A percentile compares a stretch with the other conserved stretches of the same genome.
Evolutionary conservation across 2,797 vertebrate species (phyloP).

Genomic region (Bovichtus diacanthus): DNA sequence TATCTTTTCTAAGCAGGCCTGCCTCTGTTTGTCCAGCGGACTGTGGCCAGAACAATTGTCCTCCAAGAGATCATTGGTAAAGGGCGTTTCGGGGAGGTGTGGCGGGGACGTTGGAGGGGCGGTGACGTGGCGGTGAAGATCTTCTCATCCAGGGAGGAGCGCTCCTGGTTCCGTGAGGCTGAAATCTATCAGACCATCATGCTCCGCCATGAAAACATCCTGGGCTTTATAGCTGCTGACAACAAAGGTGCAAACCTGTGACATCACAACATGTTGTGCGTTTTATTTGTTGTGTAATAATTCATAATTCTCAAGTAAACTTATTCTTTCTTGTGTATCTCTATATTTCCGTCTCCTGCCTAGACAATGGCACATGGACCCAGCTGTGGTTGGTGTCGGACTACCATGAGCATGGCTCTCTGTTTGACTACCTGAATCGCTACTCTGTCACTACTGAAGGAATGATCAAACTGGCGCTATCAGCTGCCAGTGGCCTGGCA

Average conservation of each 20-base stretch:
- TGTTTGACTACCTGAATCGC: conserved; percentile 94
- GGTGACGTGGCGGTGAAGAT: conserved; percentile 97
- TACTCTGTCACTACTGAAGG: conserved; percentile 94
- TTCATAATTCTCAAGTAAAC: background rate
- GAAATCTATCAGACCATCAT: conserved; percentile 98
- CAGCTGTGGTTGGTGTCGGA: conserved; percentile 97
- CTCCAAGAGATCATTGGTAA: conserved; percentile 97
- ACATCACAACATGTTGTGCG: background rate
- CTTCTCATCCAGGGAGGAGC: conserved; percentile 95
- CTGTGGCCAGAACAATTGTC: conserved; percentile 95
- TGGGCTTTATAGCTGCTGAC: conserved; percentile 95
- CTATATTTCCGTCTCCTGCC: background rate
- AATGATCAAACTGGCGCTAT: conserved; percentile 94
- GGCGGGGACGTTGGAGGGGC: conserved; percentile 94
- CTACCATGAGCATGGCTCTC: conserved; percentile 95
- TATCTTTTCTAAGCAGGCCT: conserved; percentile 82
- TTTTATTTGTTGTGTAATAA: background rate
- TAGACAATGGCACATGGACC: conserved; percentile 97
- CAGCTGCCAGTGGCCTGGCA: conserved; percentile 93
- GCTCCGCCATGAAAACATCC: conserved; percentile 95
- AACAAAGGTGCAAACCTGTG: conserved; percentile 90
- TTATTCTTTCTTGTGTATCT: background rate
- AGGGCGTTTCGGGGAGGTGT: conserved; percentile 95
- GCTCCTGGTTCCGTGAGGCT: conserved; percentile 96
- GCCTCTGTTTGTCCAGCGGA: conserved; percentile 94